Evolutionary conservation across 2,113 vertebrate genomes (phyloP), one percentile per base, ranked within the genome.

Genomic region (Odontophorus gujanensis): DNA sequence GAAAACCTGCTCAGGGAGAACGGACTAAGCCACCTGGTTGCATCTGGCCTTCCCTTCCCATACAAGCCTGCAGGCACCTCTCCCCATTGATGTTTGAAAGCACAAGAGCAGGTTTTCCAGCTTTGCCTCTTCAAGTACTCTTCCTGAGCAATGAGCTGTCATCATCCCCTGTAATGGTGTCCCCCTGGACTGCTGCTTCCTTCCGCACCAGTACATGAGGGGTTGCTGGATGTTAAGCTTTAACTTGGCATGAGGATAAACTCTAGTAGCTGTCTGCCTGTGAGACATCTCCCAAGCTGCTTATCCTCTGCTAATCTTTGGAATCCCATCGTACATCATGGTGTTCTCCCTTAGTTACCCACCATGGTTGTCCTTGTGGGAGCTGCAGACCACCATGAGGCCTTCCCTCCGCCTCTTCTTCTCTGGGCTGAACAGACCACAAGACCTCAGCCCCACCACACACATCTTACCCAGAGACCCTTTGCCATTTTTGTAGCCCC

Each of bases 21-120:
- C 18, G 67, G 61, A 12, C 10, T 45, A 69, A 38, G 13, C 13
- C 10, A 11, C 4, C 0, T 0, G 1, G 1, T 6, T 77, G 42
- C 57, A 16, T 36, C 26, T 74, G 65, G 36, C 13, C 58, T n/a
- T 68, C 66, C 12, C 26, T 40, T n/a, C 20, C 17, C 10, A 5
- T n/a, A 26, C 17, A 53, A 2, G 1, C 8, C n/a, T 71, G n/a
- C 61, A 81, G 42, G 12, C 1, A 2, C 82, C 72, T 66, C 26
- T 22, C 9, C 22, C 45, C 21, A 17, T 45, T 21, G 1, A 11
- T 42, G 18, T 42, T 18, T 59, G 40, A 47, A 59, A 61, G 26
- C 14, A 4, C 2, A 48, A 51, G 11, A 11, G 2, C 5, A 22
- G 7, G 3, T 36, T 71, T 82, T 81, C 51, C 80, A 68, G 9